Evolutionary conservation across 2,888 invertebrate genomes (phyloP).

Genomic region (Drosophila limbata): DNA sequence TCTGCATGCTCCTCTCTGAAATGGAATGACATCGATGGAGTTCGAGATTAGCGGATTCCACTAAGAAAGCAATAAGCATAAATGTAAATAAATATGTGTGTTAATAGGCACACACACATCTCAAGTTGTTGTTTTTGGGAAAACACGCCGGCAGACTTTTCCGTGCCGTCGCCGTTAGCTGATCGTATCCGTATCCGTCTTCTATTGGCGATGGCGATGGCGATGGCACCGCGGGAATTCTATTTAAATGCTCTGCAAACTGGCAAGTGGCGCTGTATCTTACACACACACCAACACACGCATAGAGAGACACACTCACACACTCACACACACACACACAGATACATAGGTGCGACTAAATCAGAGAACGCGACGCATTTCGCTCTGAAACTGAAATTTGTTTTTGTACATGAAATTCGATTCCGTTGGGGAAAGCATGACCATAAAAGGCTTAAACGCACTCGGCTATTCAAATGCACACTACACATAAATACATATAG

Average conservation of each 20-base stretch:
- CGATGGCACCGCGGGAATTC: conserved; percentile 64
- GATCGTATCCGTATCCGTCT: conserved; percentile 56
- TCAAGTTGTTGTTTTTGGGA: conserved; percentile 9
- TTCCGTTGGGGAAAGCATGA: conserved; percentile 79
- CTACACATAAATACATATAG: not conserved
- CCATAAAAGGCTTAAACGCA: conserved; percentile 80
- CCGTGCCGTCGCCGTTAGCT: conserved; percentile 22
- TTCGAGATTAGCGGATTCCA: not conserved
- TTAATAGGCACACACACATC: conserved; percentile 4
- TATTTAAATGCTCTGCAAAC: conserved; percentile 72
- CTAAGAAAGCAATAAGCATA: no score
- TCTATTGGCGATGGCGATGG: conserved; percentile 42
- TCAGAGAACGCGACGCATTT: conserved; percentile 50
- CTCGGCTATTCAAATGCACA: conserved; percentile 11
- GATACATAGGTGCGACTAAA: not conserved
- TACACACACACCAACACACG: conserved; percentile 29
- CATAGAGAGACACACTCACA: not conserved
- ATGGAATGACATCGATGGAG: conserved; percentile 2
- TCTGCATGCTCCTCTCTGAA: conserved; percentile 84
- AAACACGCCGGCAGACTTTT: conserved; percentile 52
- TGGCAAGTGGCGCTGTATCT: conserved; percentile 69
- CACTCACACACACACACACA: conserved; percentile 1
- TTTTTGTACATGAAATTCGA: conserved; percentile 84
- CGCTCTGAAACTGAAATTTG: conserved; percentile 56
- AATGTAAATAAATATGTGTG: conserved; percentile 1